Conservation (phyloP, 2,113 vertebrate species). For the Tringa solitaria region DNA sequence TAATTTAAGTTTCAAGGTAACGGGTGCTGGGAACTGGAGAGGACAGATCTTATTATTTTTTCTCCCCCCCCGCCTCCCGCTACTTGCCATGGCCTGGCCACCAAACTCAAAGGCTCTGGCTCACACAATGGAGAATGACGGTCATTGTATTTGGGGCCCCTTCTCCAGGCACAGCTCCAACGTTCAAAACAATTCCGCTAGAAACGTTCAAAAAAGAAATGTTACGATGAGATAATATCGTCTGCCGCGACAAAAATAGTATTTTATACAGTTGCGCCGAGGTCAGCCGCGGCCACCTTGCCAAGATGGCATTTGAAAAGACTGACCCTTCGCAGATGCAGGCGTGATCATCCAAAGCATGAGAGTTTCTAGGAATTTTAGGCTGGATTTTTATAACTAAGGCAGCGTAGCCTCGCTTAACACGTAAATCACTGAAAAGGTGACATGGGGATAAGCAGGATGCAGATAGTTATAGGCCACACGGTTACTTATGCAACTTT, state of each 20-base stretch:
- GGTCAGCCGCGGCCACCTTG: not conserved
- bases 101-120: not conserved
- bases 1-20: not conserved
- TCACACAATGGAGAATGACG: constrained; percentile 16
- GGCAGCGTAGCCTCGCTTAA: rapidly evolving
- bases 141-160: not conserved
- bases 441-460: not conserved
- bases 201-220: constrained; percentile 1
- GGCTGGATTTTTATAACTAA: not conserved
- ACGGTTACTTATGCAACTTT: rapidly evolving
- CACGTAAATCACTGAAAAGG: not conserved
- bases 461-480: not conserved
- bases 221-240: constrained; percentile 44
- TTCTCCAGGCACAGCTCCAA: constrained; percentile 41
- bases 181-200: constrained; percentile 1
- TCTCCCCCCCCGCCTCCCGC: not conserved
- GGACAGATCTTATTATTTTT: not conserved
- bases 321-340: not conserved
- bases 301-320: not conserved
- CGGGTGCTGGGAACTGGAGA: not conserved
- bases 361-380: not conserved
- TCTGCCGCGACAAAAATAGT: constrained; percentile 22
- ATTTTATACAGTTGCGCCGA: not conserved
- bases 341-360: not conserved
- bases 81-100: not conserved